A percentile compares a stretch with the other conserved stretches of the same genome.
phyloP scores from a whole-genome alignment of 2,888 invertebrate genomes.

The Nephrotoma guestfalica region DNA sequence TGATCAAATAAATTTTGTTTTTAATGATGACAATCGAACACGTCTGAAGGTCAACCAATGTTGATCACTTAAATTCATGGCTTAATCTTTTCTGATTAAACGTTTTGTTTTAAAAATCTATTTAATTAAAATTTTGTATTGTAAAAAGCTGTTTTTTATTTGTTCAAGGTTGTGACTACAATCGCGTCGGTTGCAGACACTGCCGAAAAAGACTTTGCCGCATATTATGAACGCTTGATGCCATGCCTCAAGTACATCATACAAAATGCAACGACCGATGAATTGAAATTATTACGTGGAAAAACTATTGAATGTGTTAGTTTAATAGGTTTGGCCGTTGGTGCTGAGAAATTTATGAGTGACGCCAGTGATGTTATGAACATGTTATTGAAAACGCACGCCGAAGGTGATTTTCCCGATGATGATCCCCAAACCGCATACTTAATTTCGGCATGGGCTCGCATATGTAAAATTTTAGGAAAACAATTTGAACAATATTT shows the following conservation, averaged over 20 bases:
- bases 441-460: slow-evolving; percentile 97
- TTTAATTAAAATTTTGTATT: neutral
- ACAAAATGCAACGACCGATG: slow-evolving; percentile 76
- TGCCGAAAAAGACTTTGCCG: slow-evolving; percentile 87
- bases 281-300: slow-evolving; percentile 81
- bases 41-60: slow-evolving; percentile 1
- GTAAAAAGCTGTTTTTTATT: neutral
- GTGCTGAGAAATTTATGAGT: slow-evolving; percentile 67
- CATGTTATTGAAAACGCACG: slow-evolving; percentile 78
- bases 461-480: slow-evolving; percentile 85
- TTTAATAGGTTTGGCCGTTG: slow-evolving; percentile 82
- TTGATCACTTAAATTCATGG: neutral
- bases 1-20: neutral
- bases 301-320: slow-evolving; percentile 99
- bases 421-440: slow-evolving; percentile 97
- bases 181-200: slow-evolving; percentile 98
- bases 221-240: slow-evolving; percentile 86
- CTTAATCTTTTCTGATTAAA: slow-evolving; percentile 4
- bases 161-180: slow-evolving; percentile 69
- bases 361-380: slow-evolving; percentile 97
- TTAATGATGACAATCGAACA: neutral
- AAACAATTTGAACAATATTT: slow-evolving; percentile 77
- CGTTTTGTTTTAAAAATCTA: neutral
- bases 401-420: slow-evolving; percentile 70
- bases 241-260: slow-evolving; percentile 96